Conservation (phyloP, 2,888 invertebrate species). For the Theretra japonica region DNA sequence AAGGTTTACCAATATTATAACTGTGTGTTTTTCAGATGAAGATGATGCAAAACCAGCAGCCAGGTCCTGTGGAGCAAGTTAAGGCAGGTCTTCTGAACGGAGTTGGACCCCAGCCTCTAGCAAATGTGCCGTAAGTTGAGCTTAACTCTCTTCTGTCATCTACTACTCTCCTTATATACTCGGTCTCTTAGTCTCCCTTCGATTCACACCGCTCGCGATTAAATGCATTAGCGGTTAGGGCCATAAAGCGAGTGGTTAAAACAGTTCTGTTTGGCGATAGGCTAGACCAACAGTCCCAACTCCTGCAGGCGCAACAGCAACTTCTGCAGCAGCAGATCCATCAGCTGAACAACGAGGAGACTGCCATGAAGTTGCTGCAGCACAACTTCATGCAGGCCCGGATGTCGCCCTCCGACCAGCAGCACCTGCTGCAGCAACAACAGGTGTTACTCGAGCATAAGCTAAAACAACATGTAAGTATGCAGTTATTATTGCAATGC, state of each 20-base stretch:
- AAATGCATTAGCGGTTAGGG: background rate
- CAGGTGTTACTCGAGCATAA: constrained; percentile 68
- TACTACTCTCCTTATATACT: background rate
- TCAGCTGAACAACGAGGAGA: constrained; percentile 78
- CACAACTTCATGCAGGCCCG: constrained; percentile 84
- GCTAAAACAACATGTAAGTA: constrained; percentile 66
- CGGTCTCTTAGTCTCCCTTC: background rate
- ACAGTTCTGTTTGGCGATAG: constrained; percentile 47
- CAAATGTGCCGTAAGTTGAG: constrained; percentile 74
- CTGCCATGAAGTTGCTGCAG: constrained; percentile 84
- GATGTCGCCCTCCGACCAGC: constrained; percentile 74
- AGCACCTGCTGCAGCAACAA: constrained; percentile 62
- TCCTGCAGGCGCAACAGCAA: constrained; percentile 78
- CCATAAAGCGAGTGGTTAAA: constrained; percentile 22
- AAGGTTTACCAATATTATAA: background rate
- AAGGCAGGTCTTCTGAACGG: constrained; percentile 73
- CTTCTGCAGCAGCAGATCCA: constrained; percentile 83
- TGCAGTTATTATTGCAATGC: constrained; percentile 39
- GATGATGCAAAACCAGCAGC: constrained; percentile 78
- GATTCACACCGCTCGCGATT: constrained; percentile 8
- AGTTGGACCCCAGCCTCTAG: constrained; percentile 67
- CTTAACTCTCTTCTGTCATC: background rate
- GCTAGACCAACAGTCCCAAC: constrained; percentile 76
- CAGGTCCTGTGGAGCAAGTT: constrained; percentile 70
- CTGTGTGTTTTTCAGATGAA: constrained; percentile 66